Percentiles rank a stretch among this genome's conserved stretches.
These are phyloP conservation scores for Telmatochromis sp. DNA, from an alignment of 2,113 vertebrate genomes.

Conservation along the genomic window DNA sequence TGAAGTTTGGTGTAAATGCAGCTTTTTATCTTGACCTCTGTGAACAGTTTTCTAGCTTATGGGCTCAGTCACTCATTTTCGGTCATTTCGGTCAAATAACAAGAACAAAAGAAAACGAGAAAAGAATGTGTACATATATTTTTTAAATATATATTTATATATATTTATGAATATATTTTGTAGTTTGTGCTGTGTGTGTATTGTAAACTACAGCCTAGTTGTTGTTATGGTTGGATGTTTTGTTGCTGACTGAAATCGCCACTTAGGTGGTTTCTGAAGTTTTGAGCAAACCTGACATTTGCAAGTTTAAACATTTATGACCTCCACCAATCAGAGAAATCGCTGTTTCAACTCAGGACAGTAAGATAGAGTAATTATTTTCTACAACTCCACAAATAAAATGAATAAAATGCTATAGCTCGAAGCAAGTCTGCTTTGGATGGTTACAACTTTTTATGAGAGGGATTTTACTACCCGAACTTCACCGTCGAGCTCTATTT, in stretches of 20 bases:
- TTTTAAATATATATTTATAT: not conserved
- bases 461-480: not conserved
- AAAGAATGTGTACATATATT: not conserved
- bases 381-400: not conserved
- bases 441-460: not conserved
- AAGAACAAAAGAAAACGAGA: rapidly evolving
- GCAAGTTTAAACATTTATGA: not conserved
- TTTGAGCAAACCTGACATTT: not conserved
- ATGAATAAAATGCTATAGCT: not conserved
- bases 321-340: not conserved
- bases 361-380: not conserved
- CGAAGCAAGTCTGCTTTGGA: not conserved
- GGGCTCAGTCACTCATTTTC: not conserved
- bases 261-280: not conserved
- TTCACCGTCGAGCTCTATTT: not conserved
- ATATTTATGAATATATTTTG: not conserved
- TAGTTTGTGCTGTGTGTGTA: not conserved
- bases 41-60: not conserved
- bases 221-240: not conserved
- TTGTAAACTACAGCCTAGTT: not conserved
- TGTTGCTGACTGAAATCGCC: not conserved
- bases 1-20: not conserved
- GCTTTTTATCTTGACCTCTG: not conserved
- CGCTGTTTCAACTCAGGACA: not conserved
- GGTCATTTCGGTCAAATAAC: not conserved